Conservation (phyloP, 2,888 invertebrate genomes). For the Helobdella robusta region DNA sequence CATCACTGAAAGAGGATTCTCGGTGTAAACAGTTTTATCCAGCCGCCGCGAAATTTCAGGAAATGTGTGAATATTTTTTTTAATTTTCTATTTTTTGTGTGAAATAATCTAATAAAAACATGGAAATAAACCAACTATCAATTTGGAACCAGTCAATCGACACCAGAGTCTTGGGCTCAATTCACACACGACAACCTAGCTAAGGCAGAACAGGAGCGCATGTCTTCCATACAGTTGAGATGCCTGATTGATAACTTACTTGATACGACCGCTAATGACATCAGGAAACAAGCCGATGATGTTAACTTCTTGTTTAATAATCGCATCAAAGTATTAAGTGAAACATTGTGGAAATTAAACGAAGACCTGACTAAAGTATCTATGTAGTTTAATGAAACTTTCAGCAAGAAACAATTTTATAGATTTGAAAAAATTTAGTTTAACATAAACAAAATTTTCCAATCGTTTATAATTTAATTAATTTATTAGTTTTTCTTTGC, state of each 20-base stretch:
- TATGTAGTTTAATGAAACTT: constrained; percentile 57
- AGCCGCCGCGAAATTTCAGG: constrained; percentile 69
- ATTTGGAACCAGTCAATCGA: constrained; percentile 69
- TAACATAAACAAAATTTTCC: too few species aligned
- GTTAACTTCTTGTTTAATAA: constrained; percentile 68
- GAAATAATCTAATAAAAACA: too few species aligned
- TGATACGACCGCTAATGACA: constrained; percentile 66
- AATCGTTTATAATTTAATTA: too few species aligned
- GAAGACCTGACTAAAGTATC: constrained; percentile 43
- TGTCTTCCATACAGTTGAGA: constrained; percentile 65
- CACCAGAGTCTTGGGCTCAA: constrained; percentile 74
- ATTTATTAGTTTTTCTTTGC: too few species aligned
- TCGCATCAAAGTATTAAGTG: constrained; percentile 60
- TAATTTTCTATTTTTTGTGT: too few species aligned
- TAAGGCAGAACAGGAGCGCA: constrained; percentile 65
- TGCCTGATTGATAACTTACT: constrained; percentile 63
- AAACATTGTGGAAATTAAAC: constrained; percentile 42
- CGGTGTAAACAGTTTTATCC: constrained; percentile 64
- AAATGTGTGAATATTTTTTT: constrained; percentile 55
- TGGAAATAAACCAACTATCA: too few species aligned
- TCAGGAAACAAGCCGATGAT: constrained; percentile 70
- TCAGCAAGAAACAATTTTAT: too few species aligned
- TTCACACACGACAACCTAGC: constrained; percentile 69
- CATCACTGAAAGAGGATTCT: constrained; percentile 63
- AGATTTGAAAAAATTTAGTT: too few species aligned